These are phyloP conservation scores for Cettia cetti DNA, from an alignment of 2,113 vertebrate genomes.

Conservation along the genomic window DNA sequence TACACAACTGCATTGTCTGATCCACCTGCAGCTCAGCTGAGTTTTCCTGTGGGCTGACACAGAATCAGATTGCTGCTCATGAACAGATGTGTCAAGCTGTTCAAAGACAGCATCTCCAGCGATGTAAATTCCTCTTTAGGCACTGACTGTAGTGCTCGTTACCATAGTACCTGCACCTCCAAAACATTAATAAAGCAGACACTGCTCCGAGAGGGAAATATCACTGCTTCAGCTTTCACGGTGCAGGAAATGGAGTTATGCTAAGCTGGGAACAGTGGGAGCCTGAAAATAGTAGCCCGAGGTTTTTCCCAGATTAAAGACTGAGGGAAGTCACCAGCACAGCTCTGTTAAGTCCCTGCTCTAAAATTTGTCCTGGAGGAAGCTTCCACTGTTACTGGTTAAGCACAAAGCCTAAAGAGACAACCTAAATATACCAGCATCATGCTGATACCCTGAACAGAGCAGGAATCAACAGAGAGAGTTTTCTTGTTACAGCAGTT, in stretches of 20 bases:
- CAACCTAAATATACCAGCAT: neutral
- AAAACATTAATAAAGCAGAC: constrained; percentile 29
- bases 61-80: neutral
- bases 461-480: neutral
- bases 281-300: constrained; percentile 5
- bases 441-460: neutral
- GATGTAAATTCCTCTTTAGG: constrained; percentile 12
- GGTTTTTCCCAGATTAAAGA: constrained; percentile 15
- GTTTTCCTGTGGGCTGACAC: neutral
- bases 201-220: neutral
- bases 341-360: neutral
- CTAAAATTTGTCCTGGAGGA: constrained; percentile 10
- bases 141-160: neutral
- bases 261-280: neutral
- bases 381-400: neutral
- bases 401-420: neutral
- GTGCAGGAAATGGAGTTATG: neutral
- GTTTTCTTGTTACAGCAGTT: neutral
- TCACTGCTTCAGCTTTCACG: neutral
- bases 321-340: neutral
- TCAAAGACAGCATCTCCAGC: neutral
- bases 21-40: constrained; percentile 7
- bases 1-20: neutral
- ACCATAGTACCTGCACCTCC: constrained; percentile 11
- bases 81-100: constrained; percentile 39